Base-by-base conservation (phyloP, 2,797 vertebrate genomes). In the Tadarida brasiliensis region DNA sequence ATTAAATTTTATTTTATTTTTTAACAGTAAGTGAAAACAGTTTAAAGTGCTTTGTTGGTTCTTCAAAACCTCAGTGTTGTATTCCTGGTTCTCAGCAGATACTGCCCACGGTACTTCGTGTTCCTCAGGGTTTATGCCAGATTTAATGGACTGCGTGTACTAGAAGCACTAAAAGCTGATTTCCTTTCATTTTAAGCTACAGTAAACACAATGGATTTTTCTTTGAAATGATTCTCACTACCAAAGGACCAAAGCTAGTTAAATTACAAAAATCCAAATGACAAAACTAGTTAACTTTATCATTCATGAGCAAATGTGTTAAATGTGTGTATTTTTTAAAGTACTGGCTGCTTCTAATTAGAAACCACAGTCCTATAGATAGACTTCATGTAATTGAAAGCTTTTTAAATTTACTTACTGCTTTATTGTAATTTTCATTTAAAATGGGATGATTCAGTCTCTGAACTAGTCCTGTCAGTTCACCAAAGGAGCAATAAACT, bases 1-100 rank as follows among this genome's bases (percentile, higher is more conserved):
- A 1, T 89, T 98, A 94, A 98, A 93, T 97, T 98, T 95, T 96
- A 76, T 98, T 97, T 97, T 94, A 57, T 94, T 98, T 96, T 93
- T 97, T 94, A 94, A 84, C 59, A 87, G 39, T 97, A 94, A 96
- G 81, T 94, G 87, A 84, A 90, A 98, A 89, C 82, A 77, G 76
- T 97, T 96, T 78, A 94, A 98, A 63, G 39, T 94, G 65, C 59
- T 96, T 96, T 97, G 87, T 94, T 98, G 96, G 92, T 98, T 98
- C 97, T 97, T 98, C 88, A 97, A 96, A 98, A 95, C 92, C 91
- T 94, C 95, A 95, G 71, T 96, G 92, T 96, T 97, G 0, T 96
- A 96, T 97, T 98, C 96, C 97, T 98, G 93, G 95, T 96, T 98
- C 96, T 98, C 98, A 97, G 97, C 97, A 98, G 95, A 90, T 90